A percentile compares a stretch with the other conserved stretches of the same genome.
Evolutionary conservation across 2,888 invertebrate genomes (phyloP).

Genomic region (Callyntrura guangdongensis): DNA sequence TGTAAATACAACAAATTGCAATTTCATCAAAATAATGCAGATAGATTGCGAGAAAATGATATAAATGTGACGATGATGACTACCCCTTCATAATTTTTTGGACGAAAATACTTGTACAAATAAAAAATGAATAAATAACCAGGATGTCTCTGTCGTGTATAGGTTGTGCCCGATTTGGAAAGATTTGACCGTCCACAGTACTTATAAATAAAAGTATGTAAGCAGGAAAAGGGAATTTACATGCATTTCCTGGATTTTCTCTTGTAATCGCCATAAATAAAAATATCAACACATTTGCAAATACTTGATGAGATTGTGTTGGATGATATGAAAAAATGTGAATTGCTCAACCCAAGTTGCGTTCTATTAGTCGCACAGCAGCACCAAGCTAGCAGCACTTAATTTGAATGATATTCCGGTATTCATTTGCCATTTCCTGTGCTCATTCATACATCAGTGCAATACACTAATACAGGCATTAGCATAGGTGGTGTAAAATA

Average conservation of each 20-base stretch:
- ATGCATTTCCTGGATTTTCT: slow-evolving; percentile 73
- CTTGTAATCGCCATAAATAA: neutral
- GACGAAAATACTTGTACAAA: slow-evolving; percentile 18
- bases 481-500: slow-evolving; percentile 16
- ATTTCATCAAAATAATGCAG: slow-evolving; percentile 46
- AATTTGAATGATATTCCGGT: slow-evolving; percentile 47
- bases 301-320: slow-evolving; percentile 47
- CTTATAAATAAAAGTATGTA: neutral
- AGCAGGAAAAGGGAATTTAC: slow-evolving; percentile 50
- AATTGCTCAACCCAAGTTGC: slow-evolving; percentile 13
- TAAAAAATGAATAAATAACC: neutral
- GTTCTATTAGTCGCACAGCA: neutral
- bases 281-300: slow-evolving; percentile 43
- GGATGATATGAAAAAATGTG: slow-evolving; percentile 28
- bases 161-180: neutral
- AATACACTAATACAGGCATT: neutral
- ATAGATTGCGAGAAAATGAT: neutral
- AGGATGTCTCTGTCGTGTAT: neutral
- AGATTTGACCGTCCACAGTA: neutral
- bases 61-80: neutral
- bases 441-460: slow-evolving; percentile 32
- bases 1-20: slow-evolving; percentile 27
- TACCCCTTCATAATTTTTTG: neutral
- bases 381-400: neutral
- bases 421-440: slow-evolving; percentile 56